phyloP scores from a whole-genome alignment of 30 jellyfish, hydroid and myxozoan species.

The Cassiopea xamachana region DNA sequence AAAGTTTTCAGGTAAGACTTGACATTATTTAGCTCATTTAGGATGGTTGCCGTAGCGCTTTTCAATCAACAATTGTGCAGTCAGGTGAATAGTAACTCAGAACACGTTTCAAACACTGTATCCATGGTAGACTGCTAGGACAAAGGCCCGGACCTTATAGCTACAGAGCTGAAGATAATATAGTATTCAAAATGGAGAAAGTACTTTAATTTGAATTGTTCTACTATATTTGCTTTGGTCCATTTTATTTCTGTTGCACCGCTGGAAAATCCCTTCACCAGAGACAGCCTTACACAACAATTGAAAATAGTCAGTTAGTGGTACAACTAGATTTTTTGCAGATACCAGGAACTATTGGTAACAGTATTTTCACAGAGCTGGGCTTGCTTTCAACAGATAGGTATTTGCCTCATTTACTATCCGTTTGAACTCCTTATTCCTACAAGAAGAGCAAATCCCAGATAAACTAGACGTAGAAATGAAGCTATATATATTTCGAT shows the following conservation, averaged over 20 bases:
- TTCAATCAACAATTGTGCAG: slow-evolving; percentile 5
- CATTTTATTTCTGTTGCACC: too few species aligned
- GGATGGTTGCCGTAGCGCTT: background rate
- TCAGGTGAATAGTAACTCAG: background rate
- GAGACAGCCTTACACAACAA: too few species aligned
- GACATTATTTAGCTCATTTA: background rate
- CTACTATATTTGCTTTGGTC: too few species aligned
- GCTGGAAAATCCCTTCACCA: too few species aligned
- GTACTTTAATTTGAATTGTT: too few species aligned
- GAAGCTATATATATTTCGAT: too few species aligned
- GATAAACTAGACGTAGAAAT: too few species aligned
- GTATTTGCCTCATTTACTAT: background rate
- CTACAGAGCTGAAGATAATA: background rate
- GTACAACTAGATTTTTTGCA: too few species aligned
- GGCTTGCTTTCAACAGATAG: background rate
- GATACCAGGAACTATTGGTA: background rate
- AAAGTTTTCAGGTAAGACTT: slow-evolving; percentile 29
- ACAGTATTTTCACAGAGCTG: background rate
- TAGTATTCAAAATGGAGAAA: background rate
- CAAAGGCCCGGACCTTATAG: background rate
- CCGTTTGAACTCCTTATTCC: background rate
- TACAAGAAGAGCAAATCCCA: background rate
- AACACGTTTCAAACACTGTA: slow-evolving; percentile 9
- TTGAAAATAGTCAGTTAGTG: too few species aligned
- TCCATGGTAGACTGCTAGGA: background rate